These are phyloP conservation scores for Eufriesea mexicana DNA, from an alignment of 1,140 invertebrate genomes.

Conservation along the genomic window DNA sequence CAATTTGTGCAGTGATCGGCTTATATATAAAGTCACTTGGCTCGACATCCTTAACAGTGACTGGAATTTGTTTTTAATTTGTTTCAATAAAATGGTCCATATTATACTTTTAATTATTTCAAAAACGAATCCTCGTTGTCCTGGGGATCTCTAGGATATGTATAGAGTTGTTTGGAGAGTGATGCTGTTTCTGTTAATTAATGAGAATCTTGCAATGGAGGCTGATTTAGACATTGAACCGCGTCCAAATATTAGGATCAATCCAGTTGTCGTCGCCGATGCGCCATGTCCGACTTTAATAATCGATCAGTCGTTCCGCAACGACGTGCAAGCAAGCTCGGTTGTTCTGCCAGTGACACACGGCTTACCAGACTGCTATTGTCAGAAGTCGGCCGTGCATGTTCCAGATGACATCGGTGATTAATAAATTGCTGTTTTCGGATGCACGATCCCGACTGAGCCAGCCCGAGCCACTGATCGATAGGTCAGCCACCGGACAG, in stretches of 20 bases:
- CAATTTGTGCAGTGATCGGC: too few relatives aligned
- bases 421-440: slow-evolving; percentile 49
- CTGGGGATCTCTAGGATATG: too few relatives aligned
- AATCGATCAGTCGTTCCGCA: slow-evolving; percentile 33
- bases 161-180: too few relatives aligned
- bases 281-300: slow-evolving; percentile 16
- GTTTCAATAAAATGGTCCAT: too few relatives aligned
- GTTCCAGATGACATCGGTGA: slow-evolving; percentile 43
- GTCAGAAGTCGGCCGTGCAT: slow-evolving; percentile 52
- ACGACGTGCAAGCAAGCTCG: neutral
- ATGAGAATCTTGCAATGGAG: neutral
- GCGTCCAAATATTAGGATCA: slow-evolving; percentile 21
- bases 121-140: too few relatives aligned
- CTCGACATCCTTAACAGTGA: too few relatives aligned
- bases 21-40: too few relatives aligned
- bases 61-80: too few relatives aligned
- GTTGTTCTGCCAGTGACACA: slow-evolving; percentile 41
- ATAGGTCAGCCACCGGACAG: slow-evolving; percentile 15
- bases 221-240: neutral
- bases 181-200: neutral
- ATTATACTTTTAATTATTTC: too few relatives aligned
- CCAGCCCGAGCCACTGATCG: neutral
- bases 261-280: too few relatives aligned
- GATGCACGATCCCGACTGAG: neutral
- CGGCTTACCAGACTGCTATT: slow-evolving; percentile 33